A percentile compares a stretch with the other conserved stretches of the same genome.
Conservation (phyloP, 2,888 invertebrate genomes). For the Lomographa bimaculata region DNA sequence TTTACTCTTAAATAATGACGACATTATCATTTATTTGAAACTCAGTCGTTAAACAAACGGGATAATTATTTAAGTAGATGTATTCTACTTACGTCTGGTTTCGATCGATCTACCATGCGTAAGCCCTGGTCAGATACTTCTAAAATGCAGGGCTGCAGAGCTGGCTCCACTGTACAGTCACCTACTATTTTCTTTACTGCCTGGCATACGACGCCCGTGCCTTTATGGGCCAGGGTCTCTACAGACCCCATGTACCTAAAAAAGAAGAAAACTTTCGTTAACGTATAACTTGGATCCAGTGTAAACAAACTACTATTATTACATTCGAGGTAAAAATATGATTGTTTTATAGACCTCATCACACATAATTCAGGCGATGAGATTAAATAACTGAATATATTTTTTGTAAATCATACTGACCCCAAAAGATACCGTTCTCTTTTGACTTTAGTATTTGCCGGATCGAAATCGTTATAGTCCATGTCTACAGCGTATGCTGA, state of each 20-base stretch:
- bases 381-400: too few species aligned
- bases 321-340: too few species aligned
- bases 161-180: constrained; percentile 86
- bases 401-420: too few species aligned
- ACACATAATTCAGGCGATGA: too few species aligned
- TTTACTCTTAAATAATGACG: too few species aligned
- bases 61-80: too few species aligned
- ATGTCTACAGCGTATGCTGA: constrained; percentile 98
- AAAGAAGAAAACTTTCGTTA: too few species aligned
- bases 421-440: constrained; percentile 95
- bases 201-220: constrained; percentile 97
- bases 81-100: constrained; percentile 87
- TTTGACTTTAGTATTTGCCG: constrained; percentile 91
- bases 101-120: constrained; percentile 96
- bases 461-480: constrained; percentile 98
- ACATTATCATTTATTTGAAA: too few species aligned
- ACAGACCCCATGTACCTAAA: constrained; percentile 95
- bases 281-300: too few species aligned
- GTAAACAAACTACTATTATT: too few species aligned
- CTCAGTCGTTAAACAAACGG: too few species aligned
- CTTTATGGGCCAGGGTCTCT: constrained; percentile 97
- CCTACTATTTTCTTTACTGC: constrained; percentile 94
- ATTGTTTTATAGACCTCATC: too few species aligned
- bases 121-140: constrained; percentile 98
- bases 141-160: constrained; percentile 92